Percentiles rank a stretch among this genome's conserved stretches.
Conservation (phyloP, 2,113 vertebrate genomes). For the Oostethus manadensis region DNA sequence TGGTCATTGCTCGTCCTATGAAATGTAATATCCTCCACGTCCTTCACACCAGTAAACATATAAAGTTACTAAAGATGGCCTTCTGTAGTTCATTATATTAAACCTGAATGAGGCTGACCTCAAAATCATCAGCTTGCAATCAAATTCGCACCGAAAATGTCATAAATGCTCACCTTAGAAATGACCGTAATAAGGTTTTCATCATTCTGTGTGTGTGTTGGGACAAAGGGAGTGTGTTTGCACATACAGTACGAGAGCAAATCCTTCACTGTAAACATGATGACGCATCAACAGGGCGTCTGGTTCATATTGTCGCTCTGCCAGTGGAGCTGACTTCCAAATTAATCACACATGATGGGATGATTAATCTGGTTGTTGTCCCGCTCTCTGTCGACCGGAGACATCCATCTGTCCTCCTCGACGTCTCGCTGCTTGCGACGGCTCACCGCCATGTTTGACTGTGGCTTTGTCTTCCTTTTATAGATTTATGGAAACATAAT, state of each 20-base stretch:
- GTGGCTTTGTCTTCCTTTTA: background rate
- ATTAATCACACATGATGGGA: constrained; percentile 71
- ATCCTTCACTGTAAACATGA: constrained; percentile 60
- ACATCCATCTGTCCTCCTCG: constrained; percentile 49
- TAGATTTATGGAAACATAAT: background rate
- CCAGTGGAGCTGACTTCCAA: constrained; percentile 45
- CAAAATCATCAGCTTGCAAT: too few species aligned
- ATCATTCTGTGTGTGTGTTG: background rate
- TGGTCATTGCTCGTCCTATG: constrained; percentile 42
- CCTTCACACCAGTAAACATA: constrained; percentile 40
- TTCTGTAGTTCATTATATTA: background rate
- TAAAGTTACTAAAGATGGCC: background rate
- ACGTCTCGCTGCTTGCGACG: background rate
- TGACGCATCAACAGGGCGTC: constrained; percentile 59
- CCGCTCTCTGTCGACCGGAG: constrained; percentile 38
- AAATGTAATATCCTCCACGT: constrained; percentile 38
- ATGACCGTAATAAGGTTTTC: background rate
- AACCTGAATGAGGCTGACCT: too few species aligned
- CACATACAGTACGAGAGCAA: constrained; percentile 18
- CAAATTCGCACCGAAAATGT: too few species aligned
- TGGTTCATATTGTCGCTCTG: constrained; percentile 42
- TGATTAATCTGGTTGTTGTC: constrained; percentile 66
- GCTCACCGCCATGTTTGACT: background rate
- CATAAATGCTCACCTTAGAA: too few species aligned
- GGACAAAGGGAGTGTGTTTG: background rate